These are phyloP conservation scores for Heterodera filipjevi DNA, from an alignment of 2,888 invertebrate genomes.

Conservation along the genomic window DNA sequence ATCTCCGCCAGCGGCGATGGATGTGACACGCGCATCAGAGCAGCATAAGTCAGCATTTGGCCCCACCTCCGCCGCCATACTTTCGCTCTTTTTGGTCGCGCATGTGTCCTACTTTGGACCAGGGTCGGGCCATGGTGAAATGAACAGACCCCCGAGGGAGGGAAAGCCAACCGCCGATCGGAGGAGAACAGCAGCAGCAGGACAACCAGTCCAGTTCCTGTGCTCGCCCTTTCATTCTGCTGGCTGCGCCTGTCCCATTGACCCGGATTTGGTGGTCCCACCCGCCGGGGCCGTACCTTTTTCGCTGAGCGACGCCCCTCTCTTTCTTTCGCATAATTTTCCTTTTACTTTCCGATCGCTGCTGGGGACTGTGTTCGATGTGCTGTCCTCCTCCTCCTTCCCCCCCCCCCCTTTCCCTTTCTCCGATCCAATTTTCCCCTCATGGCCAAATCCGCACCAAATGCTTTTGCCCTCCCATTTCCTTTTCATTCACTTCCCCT, in stretches of 20 bases:
- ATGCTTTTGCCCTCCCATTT: neutral
- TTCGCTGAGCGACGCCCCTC: neutral
- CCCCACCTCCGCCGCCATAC: neutral
- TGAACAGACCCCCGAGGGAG: neutral
- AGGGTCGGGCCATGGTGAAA: neutral
- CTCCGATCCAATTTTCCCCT: neutral
- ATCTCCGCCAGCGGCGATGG: slow-evolving; percentile 4
- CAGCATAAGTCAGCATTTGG: neutral
- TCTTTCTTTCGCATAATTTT: neutral
- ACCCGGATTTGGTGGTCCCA: neutral
- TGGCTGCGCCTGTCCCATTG: neutral
- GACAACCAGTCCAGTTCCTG: slow-evolving; percentile 1
- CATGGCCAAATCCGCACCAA: neutral
- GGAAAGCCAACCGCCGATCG: neutral
- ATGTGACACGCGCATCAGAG: neutral
- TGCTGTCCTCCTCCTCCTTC: neutral
- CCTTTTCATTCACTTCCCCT: neutral
- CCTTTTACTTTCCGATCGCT: slow-evolving; percentile 6
- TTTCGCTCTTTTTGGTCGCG: slow-evolving; percentile 9
- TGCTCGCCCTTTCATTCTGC: neutral
- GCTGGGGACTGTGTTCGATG: no score
- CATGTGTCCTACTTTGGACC: slow-evolving; percentile 8
- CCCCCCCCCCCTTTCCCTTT: neutral
- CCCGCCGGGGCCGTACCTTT: neutral
- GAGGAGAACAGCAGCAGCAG: neutral